Conservation (phyloP, 2,797 vertebrate genomes). For the Lutjanus campechanus region DNA sequence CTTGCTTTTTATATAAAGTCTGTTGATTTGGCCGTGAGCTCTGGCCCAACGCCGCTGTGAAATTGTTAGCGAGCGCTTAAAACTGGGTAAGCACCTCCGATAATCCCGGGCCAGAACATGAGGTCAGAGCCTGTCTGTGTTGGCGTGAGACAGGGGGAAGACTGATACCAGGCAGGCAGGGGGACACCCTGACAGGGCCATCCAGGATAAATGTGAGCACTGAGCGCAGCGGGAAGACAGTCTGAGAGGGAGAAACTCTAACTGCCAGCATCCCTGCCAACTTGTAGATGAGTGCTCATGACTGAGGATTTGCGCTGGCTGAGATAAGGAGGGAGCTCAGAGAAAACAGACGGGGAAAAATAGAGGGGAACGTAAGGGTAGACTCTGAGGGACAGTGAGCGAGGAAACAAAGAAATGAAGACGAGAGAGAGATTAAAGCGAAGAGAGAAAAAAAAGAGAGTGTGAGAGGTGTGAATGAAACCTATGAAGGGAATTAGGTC, state of each 20-base stretch:
- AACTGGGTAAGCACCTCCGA: conserved; percentile 19
- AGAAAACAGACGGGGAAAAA: conserved; percentile 35
- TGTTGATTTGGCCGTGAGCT: conserved; percentile 1
- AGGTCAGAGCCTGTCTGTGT: conserved; percentile 43
- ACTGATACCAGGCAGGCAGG: background rate
- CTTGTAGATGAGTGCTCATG: conserved; percentile 55
- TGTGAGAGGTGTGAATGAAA: conserved; percentile 58
- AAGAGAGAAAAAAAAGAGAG: conserved; percentile 8
- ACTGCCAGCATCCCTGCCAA: conserved; percentile 49
- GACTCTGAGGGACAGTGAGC: conserved; percentile 14
- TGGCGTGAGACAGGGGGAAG: conserved; percentile 22
- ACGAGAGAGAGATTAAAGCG: conserved; percentile 52
- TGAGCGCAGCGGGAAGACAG: conserved; percentile 30
- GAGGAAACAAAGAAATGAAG: conserved; percentile 44
- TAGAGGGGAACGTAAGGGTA: conserved; percentile 33
- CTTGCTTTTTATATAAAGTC: background rate
- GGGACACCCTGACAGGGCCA: conserved; percentile 33
- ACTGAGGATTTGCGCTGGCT: conserved; percentile 59
- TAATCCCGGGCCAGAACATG: conserved; percentile 42
- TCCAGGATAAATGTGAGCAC: conserved; percentile 38
- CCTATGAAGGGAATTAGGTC: conserved; percentile 55
- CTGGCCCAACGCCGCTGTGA: conserved; percentile 14
- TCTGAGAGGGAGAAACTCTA: conserved; percentile 15
- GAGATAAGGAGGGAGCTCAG: conserved; percentile 56
- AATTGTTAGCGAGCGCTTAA: conserved; percentile 16